Conservation (phyloP, 1,140 invertebrate species). For the Luehdorfia chinensis region DNA sequence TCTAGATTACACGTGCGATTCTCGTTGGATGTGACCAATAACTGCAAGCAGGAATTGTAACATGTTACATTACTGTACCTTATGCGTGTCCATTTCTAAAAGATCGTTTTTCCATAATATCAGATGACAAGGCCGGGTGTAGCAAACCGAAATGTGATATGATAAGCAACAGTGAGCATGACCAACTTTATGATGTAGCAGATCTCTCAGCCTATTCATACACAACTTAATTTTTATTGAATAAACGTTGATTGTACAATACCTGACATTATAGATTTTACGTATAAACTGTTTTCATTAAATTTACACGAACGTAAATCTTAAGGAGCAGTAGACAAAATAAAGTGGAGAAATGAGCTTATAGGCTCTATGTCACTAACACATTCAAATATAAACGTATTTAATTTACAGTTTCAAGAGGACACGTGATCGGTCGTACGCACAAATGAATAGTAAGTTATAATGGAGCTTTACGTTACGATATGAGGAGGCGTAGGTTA, state of each 20-base stretch:
- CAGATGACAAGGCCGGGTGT: conserved; percentile 57
- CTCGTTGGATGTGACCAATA: conserved; percentile 27
- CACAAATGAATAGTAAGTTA: conserved; percentile 12
- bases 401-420: too few species aligned
- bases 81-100: conserved; percentile 48
- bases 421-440: conserved; percentile 9
- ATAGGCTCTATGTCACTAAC: too few species aligned
- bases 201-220: too few species aligned
- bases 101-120: conserved; percentile 61
- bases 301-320: too few species aligned
- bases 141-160: conserved; percentile 63
- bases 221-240: too few species aligned
- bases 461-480: conserved; percentile 11
- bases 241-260: too few species aligned
- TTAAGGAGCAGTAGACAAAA: too few species aligned
- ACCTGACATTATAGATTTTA: too few species aligned
- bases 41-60: conserved; percentile 41
- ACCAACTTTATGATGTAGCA: conserved; percentile 44
- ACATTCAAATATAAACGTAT: too few species aligned
- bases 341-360: too few species aligned
- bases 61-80: conserved; percentile 48
- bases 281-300: too few species aligned
- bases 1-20: conserved; percentile 36
- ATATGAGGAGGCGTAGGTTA: conserved; percentile 41
- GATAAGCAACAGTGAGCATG: conserved; percentile 61